Evolutionary conservation across 2,888 invertebrate genomes (phyloP), one percentile per base, ranked within the genome.

Genomic region (Silvanus unidentatus): DNA sequence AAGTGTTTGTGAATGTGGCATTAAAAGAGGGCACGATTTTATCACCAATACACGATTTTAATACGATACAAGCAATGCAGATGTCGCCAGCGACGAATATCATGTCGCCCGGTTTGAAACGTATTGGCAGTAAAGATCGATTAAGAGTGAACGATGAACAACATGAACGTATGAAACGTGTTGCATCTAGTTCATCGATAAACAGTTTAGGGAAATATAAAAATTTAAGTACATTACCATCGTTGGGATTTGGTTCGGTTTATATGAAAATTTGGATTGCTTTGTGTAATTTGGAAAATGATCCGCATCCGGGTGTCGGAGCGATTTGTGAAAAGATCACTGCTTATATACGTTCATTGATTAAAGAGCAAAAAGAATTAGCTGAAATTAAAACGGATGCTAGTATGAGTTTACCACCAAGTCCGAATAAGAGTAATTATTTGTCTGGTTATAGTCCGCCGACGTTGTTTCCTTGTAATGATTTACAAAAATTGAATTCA

Each of bases 261-360:
- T 94, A 94, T 72, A 84, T 85, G 72, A 89, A 89, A 72, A 78
- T 97, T 45, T 98, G 96, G 96, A 78, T 81, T 56, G 84, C 87
- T 13, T 75, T 98, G 54, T 75, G 81, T 49, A 75, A 80, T 47
- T 79, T 96, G 61, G 82, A 89, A 45, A 77, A 79, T 48, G 98
- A 99, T 77, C 96, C 98, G 1, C 84, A 87, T 70, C 90, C 90
- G 2, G 82, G 83, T 43, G 90, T 97, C 2, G 78, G 88, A 1
- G 72, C 77, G 45, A 82, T 92, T 77, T 88, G 93, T 4, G 79
- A 78, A 54, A 82, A 81, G 60, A 80, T 96, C 44, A 86, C 91
- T 28, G 81, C 80, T 52, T 79, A 88, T 63, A 84, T 96, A 55
- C 78, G 83, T 46, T 79, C 80, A n/a, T 32, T 32, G n/a, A 32